Conservation (phyloP, 1,140 invertebrate species). For the Pristionchus pacificus region DNA sequence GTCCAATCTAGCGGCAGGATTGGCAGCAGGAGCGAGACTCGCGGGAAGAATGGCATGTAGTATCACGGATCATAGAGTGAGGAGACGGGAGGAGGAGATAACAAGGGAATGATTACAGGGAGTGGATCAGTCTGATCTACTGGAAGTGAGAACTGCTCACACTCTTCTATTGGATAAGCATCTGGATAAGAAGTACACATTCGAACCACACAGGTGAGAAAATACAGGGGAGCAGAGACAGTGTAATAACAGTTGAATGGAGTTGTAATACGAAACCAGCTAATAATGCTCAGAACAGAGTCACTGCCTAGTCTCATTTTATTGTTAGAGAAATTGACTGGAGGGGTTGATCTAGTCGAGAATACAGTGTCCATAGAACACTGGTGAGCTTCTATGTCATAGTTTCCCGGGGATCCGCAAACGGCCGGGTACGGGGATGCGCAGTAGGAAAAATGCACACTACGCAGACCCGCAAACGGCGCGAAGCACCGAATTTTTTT, state of each 20-base stretch:
- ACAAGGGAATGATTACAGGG: neutral
- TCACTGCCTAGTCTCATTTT: too few species aligned
- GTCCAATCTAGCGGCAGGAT: constrained; percentile 58
- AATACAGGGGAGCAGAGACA: constrained; percentile 15
- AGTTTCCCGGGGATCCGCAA: too few species aligned
- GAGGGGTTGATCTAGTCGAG: too few species aligned
- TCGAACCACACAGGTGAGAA: constrained; percentile 53
- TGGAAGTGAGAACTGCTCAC: constrained; percentile 41
- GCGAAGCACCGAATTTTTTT: too few species aligned
- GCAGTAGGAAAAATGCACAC: too few species aligned
- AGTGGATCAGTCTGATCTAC: constrained; percentile 39
- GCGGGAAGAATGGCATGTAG: constrained; percentile 61
- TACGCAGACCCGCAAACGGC: too few species aligned
- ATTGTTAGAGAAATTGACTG: too few species aligned
- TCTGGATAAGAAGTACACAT: constrained; percentile 58
- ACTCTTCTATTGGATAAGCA: constrained; percentile 55
- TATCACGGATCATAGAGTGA: constrained; percentile 31
- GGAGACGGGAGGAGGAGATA: neutral
- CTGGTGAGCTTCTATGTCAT: too few species aligned
- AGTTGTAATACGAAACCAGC: too few species aligned
- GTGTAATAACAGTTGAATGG: constrained; percentile 43
- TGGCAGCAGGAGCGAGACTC: constrained; percentile 59
- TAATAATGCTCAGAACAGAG: too few species aligned
- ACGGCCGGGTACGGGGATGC: too few species aligned
- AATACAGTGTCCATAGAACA: too few species aligned